Evolutionary conservation across 1,140 invertebrate species (phyloP), one percentile per base, ranked within the genome.

Genomic region (Aphis gossypii): DNA sequence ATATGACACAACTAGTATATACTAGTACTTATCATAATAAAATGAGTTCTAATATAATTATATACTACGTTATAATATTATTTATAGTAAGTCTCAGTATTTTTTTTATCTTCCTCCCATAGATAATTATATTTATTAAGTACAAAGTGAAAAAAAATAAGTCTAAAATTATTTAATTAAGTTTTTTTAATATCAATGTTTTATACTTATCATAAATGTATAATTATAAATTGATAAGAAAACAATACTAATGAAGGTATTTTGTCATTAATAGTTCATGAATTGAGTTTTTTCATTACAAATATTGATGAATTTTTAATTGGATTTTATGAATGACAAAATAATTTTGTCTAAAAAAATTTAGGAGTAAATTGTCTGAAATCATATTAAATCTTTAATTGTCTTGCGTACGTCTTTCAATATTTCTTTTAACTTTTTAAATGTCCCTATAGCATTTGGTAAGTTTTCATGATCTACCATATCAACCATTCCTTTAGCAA

Each of bases 401-500:
- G 76, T 93, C 25, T 51, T 44, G 25, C 92, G 92, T 18, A 93
- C 92, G n/a, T 93, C 92, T 20, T 44, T 93, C 1, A 93, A 84
- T 35, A 93, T 93, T 30, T 93, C 92, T 54, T 56, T 93, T 18
- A 93, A 23, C 56, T 93, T 93, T 41, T 84, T 56, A 44, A 93
- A 93, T 20, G 92, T 93, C 11, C 92, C 92, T 44, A 41, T 18
- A 41, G 92, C 23, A 54, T 84, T 84, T n/a, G 92, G 92, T n/a
- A 93, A 93, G 25, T 83, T 93, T 41, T 93, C 92, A 56, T 93
- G 92, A 5, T 93, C 92, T 41, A 93, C n/a, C 41, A 93, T 41
- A 84, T 93, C 92, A 51, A 56, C 82, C 92, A 93, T 93, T 51
- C 92, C 92, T 54, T 93, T 93, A 9, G 92, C 68, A 44, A 93